These are phyloP conservation scores for Pipistrellus kuhlii DNA, from an alignment of 2,797 vertebrate species.

Conservation along the genomic window DNA sequence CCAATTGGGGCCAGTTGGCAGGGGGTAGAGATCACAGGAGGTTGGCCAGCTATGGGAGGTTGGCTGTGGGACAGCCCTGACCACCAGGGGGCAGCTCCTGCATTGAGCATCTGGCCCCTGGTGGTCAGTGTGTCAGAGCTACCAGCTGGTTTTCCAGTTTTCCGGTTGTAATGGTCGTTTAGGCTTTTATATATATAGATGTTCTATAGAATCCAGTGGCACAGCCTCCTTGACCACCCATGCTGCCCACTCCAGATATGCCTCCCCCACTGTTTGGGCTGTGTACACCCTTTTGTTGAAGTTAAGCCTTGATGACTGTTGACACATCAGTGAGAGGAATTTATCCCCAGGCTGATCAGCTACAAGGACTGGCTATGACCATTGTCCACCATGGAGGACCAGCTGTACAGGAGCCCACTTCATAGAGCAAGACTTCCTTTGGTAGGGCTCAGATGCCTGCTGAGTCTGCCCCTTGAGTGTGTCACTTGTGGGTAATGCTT, in stretches of 20 bases:
- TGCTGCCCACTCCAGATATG: not conserved
- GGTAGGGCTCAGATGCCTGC: not conserved
- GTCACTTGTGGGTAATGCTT: not conserved
- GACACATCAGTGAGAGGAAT: not conserved
- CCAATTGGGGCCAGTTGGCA: too few species aligned
- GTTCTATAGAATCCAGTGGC: not conserved
- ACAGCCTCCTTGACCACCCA: not conserved
- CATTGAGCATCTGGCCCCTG: too few species aligned
- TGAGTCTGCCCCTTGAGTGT: not conserved
- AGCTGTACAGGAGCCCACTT: not conserved
- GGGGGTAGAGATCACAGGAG: too few species aligned
- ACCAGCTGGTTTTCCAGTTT: too few species aligned
- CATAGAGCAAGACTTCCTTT: not conserved
- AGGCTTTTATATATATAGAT: not conserved
- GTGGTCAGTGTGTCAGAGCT: too few species aligned
- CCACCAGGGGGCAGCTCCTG: too few species aligned
- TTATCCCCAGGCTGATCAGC: not conserved
- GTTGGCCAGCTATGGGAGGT: too few species aligned
- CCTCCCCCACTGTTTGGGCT: not conserved
- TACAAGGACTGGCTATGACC: not conserved
- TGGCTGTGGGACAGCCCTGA: too few species aligned
- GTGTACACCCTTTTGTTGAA: not conserved
- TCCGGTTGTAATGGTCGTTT: too few species aligned
- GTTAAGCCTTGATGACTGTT: not conserved
- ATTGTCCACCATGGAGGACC: not conserved